Conservation (phyloP, 2,888 invertebrate species). For the Pristionchus arcanus region DNA sequence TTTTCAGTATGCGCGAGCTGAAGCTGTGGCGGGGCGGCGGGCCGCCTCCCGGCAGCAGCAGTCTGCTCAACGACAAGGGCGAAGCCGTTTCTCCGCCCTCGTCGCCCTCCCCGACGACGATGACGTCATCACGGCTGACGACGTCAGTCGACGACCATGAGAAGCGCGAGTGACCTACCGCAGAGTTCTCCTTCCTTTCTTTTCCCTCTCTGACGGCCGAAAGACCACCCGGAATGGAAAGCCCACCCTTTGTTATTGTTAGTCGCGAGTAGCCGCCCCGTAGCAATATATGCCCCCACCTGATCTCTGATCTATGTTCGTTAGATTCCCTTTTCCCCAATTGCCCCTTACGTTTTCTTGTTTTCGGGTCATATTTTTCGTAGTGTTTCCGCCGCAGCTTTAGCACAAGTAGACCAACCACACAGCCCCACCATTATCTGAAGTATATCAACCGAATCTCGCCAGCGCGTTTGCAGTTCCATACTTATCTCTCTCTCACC, state of each 20-base stretch:
- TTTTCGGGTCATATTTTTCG: not conserved
- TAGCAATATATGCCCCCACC: not conserved
- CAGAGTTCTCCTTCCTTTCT: not conserved
- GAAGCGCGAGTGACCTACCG: not conserved
- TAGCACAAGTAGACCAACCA: not conserved
- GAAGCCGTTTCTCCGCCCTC: not conserved
- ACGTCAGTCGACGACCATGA: not conserved
- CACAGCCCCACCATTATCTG: not conserved
- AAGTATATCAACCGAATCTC: not conserved
- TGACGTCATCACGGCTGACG: not conserved
- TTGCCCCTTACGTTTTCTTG: not conserved
- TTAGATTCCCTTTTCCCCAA: not conserved
- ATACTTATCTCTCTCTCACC: not conserved
- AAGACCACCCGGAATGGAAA: not conserved
- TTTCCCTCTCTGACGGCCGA: not conserved
- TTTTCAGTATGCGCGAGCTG: conserved; percentile 50
- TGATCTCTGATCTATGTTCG: not conserved
- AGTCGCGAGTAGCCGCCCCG: not conserved
- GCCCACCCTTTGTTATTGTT: not conserved
- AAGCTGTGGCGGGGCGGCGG: conserved; percentile 43
- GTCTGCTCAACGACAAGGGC: not conserved
- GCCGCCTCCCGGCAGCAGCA: not conserved
- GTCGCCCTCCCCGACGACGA: not conserved
- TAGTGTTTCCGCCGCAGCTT: not conserved
- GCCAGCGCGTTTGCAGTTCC: not conserved